Percentiles rank a stretch among this genome's conserved stretches.
Evolutionary conservation across 2,113 vertebrate genomes (phyloP).

Genomic region (Clinocottus analis): DNA sequence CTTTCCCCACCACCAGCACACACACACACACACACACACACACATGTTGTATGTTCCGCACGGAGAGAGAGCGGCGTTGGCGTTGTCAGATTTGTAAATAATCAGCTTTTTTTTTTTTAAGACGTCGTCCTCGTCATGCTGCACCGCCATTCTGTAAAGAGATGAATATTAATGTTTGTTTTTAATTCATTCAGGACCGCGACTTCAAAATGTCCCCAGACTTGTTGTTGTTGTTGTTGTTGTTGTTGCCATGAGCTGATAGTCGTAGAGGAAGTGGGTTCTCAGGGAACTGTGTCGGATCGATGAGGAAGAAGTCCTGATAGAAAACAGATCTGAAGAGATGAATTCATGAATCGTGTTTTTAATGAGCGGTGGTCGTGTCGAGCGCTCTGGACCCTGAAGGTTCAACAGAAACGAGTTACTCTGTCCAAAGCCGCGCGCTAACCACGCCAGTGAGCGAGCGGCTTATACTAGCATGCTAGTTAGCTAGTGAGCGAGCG

Average conservation of each 20-base stretch:
- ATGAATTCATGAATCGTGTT: background rate
- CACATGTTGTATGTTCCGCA: too few relatives aligned
- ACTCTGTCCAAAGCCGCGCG: too few relatives aligned
- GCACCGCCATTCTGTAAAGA: conserved; percentile 57
- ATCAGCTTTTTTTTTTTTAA: conserved; percentile 66
- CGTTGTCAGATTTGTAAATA: conserved; percentile 63
- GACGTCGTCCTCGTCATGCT: conserved; percentile 61
- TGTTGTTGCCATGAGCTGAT: conserved; percentile 59
- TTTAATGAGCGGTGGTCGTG: background rate
- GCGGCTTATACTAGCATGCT: background rate
- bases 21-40: too few relatives aligned
- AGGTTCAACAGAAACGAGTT: background rate
- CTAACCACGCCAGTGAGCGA: background rate
- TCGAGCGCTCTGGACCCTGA: background rate
- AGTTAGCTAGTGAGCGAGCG: background rate
- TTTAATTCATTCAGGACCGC: conserved; percentile 51
- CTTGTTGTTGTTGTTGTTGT: conserved; percentile 49
- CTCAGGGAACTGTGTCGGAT: conserved; percentile 81
- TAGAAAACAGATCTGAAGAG: background rate
- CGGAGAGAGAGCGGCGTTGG: too few relatives aligned
- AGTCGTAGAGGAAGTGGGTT: conserved; percentile 72
- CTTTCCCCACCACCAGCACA: too few relatives aligned
- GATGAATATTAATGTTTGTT: conserved; percentile 11
- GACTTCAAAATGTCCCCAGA: conserved; percentile 47
- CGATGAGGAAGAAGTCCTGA: conserved; percentile 12